These are phyloP conservation scores for Anastrepha obliqua DNA, from an alignment of 1,140 invertebrate species.

Conservation along the genomic window DNA sequence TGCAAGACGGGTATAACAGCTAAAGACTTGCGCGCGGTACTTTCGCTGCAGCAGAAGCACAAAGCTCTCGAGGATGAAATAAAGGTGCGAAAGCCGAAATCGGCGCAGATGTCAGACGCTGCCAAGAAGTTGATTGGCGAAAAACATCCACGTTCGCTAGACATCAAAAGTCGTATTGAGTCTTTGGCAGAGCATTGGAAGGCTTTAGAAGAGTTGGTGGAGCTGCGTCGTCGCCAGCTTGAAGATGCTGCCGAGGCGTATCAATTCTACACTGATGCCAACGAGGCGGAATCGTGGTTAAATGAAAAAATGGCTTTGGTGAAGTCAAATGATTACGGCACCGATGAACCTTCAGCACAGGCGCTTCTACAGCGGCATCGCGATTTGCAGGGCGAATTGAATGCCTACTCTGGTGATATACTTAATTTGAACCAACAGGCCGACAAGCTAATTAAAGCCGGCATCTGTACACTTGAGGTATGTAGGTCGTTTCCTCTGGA, in stretches of 20 bases:
- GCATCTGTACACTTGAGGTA: constrained; percentile 85
- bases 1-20: constrained; percentile 92
- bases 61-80: constrained; percentile 96
- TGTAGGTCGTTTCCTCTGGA: constrained; percentile 48
- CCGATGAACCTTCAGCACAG: constrained; percentile 91
- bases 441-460: constrained; percentile 85
- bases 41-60: constrained; percentile 94
- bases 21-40: constrained; percentile 92
- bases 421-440: constrained; percentile 90
- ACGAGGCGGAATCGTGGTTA: constrained; percentile 98
- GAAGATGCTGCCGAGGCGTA: constrained; percentile 96
- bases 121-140: constrained; percentile 85
- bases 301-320: constrained; percentile 93
- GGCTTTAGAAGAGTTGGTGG: constrained; percentile 87
- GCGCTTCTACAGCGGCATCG: constrained; percentile 90
- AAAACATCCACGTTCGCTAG: constrained; percentile 84
- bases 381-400: constrained; percentile 92
- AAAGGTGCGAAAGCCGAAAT: constrained; percentile 87
- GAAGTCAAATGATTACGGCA: constrained; percentile 90
- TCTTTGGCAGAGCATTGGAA: constrained; percentile 90
- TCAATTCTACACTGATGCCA: constrained; percentile 96
- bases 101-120: constrained; percentile 83
- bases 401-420: constrained; percentile 93
- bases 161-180: constrained; percentile 87
- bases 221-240: constrained; percentile 88